A percentile compares a stretch with the other conserved stretches of the same genome.
phyloP scores from a whole-genome alignment of 2,113 vertebrate genomes.

The Conger conger region DNA sequence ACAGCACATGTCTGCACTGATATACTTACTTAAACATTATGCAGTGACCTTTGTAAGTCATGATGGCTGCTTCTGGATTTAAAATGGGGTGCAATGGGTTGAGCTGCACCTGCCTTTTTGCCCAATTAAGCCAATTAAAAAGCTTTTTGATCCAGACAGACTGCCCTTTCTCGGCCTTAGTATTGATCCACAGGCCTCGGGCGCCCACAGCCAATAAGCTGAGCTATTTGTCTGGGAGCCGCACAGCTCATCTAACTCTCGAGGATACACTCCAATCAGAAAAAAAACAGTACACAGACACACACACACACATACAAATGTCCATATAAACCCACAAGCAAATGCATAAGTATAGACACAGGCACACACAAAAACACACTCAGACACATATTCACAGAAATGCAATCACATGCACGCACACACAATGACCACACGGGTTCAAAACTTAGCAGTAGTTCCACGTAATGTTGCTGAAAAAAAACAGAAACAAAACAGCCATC shows the following conservation, averaged over 20 bases:
- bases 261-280: neutral
- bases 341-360: neutral
- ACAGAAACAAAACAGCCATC: neutral
- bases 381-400: no score
- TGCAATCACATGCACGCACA: no score
- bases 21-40: neutral
- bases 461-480: neutral
- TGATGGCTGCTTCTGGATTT: neutral
- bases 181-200: neutral
- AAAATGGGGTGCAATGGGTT: neutral
- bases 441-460: constrained; percentile 11
- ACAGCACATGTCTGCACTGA: neutral
- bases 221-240: neutral
- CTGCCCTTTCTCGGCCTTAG: neutral
- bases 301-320: neutral
- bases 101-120: neutral
- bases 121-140: constrained; percentile 2
- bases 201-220: neutral
- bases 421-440: neutral
- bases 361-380: neutral
- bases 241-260: neutral
- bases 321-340: neutral
- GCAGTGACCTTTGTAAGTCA: neutral
- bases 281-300: neutral
- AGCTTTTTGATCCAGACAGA: neutral